Base-by-base conservation (phyloP, 2,888 invertebrate species). In the Pollenia griseotomentosa region DNA sequence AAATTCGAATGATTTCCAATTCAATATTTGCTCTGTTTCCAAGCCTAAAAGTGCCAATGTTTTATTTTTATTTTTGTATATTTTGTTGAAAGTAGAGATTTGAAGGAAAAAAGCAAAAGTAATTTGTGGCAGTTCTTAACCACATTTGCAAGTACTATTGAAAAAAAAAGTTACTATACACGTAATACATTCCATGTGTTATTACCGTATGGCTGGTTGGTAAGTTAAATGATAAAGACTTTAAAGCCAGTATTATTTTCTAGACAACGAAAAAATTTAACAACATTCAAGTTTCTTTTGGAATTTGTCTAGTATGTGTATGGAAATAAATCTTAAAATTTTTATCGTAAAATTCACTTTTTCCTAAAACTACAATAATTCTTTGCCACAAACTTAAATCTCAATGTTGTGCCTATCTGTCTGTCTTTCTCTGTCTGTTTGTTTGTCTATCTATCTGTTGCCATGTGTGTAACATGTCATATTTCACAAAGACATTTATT, bases 261-360 rank as follows among this genome's bases (percentile, higher is more conserved):
- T 33, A 63, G 61, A 40, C 16, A 46, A 63, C 16, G 12, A 77
- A 77, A 70, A 55, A 46, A 33, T 33, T 19, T 61, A 70, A 77
- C 61, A 68, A 40, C 59, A 68, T 19, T 53, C 63, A 19, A 46
- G 12, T 70, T 74, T 14, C 68, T 79, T 40, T 63, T 75, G 65
- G 7, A 63, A 63, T 63, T 83, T 46, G 53, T 70, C n/a, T 63
- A 40, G 68, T 51, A 65, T 5, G 1, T 6, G 23, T 61, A 71
- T 83, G 83, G 70, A 87, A 84, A 87, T 87, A 87, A 87, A 87
- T 87, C 87, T 84, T 78, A 70, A 73, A 77, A 78, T 78, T 87
- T 87, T 87, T 87, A 87, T 87, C 87, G 81, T 63, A 87, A 87
- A 88, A 88, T 88, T 88, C 88, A 88, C 88, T 88, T 88, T 88